Conservation (phyloP, 1,140 invertebrate species). For the Berghia stephanieae region DNA sequence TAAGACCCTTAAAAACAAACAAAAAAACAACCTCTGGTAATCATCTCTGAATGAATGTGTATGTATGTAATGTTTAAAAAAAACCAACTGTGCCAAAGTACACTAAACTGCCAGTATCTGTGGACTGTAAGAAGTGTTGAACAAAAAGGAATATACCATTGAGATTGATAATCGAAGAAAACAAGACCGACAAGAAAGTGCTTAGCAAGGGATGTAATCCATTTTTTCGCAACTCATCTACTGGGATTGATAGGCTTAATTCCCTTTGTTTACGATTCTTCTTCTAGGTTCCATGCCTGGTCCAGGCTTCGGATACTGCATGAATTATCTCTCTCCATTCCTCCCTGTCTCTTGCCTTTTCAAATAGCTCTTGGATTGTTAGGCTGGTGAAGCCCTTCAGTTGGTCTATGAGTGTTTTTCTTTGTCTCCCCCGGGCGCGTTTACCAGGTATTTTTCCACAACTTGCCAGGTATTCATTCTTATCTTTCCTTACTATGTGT, state of each 20-base stretch:
- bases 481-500: too few relatives aligned
- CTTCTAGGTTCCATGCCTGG: neutral
- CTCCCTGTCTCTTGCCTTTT: neutral
- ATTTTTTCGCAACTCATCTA: neutral
- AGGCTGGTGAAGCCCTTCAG: neutral
- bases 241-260: neutral
- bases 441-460: too few relatives aligned
- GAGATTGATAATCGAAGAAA: neutral
- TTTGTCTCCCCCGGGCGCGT: neutral
- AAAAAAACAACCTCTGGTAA: too few relatives aligned
- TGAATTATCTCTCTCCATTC: neutral
- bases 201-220: too few relatives aligned
- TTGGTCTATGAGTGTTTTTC: neutral
- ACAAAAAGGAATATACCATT: too few relatives aligned
- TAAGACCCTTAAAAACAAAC: too few relatives aligned
- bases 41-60: neutral
- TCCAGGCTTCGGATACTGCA: neutral
- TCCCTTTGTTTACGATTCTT: neutral
- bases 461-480: too few relatives aligned
- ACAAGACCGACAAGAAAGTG: neutral
- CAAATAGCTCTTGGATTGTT: neutral
- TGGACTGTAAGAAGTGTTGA: neutral
- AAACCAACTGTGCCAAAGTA: neutral
- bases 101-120: neutral
- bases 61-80: slow-evolving; percentile 27